Base-by-base conservation (phyloP, 1,140 invertebrate species). In the Bombus impatiens region DNA sequence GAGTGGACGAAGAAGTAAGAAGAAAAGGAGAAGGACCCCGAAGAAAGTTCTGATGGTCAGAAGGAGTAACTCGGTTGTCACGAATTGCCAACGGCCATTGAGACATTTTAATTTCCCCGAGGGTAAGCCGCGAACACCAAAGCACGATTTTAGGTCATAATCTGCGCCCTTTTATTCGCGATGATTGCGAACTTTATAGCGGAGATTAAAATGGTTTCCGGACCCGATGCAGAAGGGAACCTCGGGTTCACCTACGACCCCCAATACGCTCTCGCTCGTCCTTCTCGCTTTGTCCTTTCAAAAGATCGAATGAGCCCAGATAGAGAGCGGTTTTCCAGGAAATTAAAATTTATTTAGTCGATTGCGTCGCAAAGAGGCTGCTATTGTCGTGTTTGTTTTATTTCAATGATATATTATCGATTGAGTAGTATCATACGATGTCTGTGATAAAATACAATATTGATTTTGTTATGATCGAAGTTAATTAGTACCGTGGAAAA, bases 31-130 rank as follows among this genome's bases (percentile, higher is more conserved):
- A 62, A 18, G 13, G 2, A 28, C 28, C 35, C 15, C 13, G 15
- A 47, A 32, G 37, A 59, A 57, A 68, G 82, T 71, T 70, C 0
- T 9, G 57, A 13, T 32, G 35, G 82, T 35, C 59, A 40, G 44
- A 37, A 67, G 32, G 35, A 57, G 47, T 71, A 85, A 85, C 83
- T 82, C 79, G 78, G 84, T 76, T 74, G 70, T 57, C 40, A 28
- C 62, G 72, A 62, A 82, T 71, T 40, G 78, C 84, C 84, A 28
- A 22, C 18, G 71, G 71, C 84, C 53, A 86, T 82, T 71, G 71
- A 76, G 78, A 86, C 79, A 40, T 82, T 86, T 86, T 86, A 86
- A 86, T 86, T 86, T 86, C 72, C 72, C 79, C 40, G 84, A 82
- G 84, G 84, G 59, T 35, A 6, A 62, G 35, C 25, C 83, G n/a